Evolutionary conservation across 2,888 invertebrate genomes (phyloP), one percentile per base, ranked within the genome.

Genomic region (Apeira syringaria): DNA sequence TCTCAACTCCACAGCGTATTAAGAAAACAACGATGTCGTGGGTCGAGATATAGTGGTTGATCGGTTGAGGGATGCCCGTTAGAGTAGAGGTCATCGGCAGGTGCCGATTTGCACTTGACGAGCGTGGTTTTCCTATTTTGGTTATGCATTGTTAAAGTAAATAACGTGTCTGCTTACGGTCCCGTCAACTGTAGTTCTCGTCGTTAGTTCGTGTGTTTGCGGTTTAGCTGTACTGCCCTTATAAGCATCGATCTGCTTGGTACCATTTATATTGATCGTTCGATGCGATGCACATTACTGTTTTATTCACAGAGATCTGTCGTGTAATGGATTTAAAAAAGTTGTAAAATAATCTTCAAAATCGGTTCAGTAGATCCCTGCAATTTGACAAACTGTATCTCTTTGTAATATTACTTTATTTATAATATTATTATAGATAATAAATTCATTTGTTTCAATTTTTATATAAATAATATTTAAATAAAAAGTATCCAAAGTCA

Each of bases 41-140:
- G 61, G 58, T 48, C 54, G 38, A 26, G 49, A 46, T 50, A 42
- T 25, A 45, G 7, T 42, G 50, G 56, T 28, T 36, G 53, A 48
- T 53, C 6, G 15, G 48, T 38, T 53, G 55, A 71, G 74, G 82
- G 78, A 74, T 75, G 74, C 73, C 84, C 86, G 87, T 86, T 87
- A 87, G 77, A 59, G 58, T 61, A 42, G 74, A 68, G 87, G 85
- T 86, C 87, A 80, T 78, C 80, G 77, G 71, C 87, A 87, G 84
- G 87, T 88, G 87, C 72, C 74, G 80, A 83, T 84, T 80, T 76
- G 74, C 72, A 73, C 80, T 82, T 84, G 87, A 84, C 79, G 78
- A 75, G 77, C 80, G 68, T 70, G 74, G 59, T 66, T 78, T 73
- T 72, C 83, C 84, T 79, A 80, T 82, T 86, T 85, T 79, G 84